Evolutionary conservation across 2,797 vertebrate genomes (phyloP).

Genomic region (Ciconia nigra): DNA sequence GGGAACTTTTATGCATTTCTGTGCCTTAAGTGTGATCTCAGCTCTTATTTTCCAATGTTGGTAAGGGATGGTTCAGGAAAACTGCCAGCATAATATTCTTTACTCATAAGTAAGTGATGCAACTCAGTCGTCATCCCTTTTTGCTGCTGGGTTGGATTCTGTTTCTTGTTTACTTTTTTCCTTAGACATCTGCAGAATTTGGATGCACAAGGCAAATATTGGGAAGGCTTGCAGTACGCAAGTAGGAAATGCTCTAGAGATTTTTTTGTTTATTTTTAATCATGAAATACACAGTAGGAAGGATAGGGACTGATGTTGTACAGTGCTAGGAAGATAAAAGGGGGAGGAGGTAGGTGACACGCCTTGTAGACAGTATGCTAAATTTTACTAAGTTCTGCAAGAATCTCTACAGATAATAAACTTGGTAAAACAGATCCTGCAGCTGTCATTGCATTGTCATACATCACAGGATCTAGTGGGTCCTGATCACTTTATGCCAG

Average conservation of each 20-base stretch:
- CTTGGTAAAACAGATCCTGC: not conserved
- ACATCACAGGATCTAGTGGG: not conserved
- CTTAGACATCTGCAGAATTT: not conserved
- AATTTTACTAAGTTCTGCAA: not conserved
- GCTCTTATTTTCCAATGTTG: not conserved
- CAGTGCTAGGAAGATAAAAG: not conserved
- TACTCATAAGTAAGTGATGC: not conserved
- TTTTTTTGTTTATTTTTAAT: not conserved
- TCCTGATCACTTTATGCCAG: not conserved
- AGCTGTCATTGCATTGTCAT: not conserved
- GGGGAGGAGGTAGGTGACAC: not conserved
- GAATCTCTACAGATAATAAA: not conserved
- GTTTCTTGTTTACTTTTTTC: not conserved
- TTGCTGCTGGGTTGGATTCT: not conserved
- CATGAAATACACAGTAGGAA: not conserved
- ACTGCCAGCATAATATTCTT: not conserved
- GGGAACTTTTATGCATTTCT: not conserved
- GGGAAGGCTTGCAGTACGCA: not conserved
- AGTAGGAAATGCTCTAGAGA: not conserved
- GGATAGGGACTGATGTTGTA: not conserved
- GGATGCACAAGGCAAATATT: not conserved
- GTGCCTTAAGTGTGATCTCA: not conserved
- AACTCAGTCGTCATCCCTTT: not conserved
- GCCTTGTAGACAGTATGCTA: not conserved
- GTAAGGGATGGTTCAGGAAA: not conserved